phyloP scores from a whole-genome alignment of 2,113 vertebrate genomes.

The Bungarus multicinctus region DNA sequence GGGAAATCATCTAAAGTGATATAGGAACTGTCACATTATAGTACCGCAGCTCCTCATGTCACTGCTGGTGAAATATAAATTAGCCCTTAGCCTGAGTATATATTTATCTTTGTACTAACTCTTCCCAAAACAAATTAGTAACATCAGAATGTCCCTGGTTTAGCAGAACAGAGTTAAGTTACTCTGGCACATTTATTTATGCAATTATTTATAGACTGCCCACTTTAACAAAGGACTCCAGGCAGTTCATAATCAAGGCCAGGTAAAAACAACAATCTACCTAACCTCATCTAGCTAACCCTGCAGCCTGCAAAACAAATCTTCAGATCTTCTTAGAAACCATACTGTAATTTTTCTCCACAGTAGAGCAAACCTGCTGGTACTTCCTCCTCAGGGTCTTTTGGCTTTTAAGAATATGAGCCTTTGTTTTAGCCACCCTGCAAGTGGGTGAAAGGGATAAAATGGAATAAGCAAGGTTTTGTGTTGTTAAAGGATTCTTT shows the following conservation, averaged over 20 bases:
- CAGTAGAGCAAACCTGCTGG: constrained; percentile 15
- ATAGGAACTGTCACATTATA: neutral
- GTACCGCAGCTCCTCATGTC: neutral
- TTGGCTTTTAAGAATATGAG: constrained; percentile 21
- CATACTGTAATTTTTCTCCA: neutral
- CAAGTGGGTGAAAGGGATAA: constrained; percentile 40
- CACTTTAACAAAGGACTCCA: neutral
- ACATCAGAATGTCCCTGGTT: neutral
- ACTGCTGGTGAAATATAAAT: neutral
- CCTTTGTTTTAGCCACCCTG: constrained; percentile 11
- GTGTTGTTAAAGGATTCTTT: constrained; percentile 26
- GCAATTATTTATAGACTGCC: neutral
- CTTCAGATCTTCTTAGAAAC: neutral
- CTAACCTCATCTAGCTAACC: neutral
- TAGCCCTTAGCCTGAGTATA: neutral
- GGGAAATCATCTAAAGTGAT: neutral
- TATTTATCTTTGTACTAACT: neutral
- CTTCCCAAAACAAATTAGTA: neutral
- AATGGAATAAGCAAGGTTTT: constrained; percentile 45
- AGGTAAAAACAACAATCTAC: neutral
- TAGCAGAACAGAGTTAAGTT: neutral
- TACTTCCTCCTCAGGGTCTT: neutral
- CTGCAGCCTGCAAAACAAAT: neutral
- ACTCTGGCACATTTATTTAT: neutral
- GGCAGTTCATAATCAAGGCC: neutral